Conservation (phyloP, 2,113 vertebrate genomes). For the Cervus canadensis region DNA sequence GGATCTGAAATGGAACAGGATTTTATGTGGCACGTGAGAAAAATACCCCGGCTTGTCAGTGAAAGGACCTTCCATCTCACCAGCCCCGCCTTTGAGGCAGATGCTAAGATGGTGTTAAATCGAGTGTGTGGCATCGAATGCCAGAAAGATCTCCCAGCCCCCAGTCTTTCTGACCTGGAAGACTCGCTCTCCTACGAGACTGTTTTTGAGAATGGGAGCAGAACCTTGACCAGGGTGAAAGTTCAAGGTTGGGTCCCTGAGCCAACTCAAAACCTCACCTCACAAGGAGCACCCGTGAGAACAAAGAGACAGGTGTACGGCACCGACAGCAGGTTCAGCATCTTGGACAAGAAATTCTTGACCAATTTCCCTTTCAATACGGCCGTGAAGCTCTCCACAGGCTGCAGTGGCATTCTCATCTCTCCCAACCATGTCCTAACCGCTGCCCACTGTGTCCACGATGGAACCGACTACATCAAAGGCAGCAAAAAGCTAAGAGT, state of each 20-base stretch:
- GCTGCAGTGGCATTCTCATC: constrained; percentile 93
- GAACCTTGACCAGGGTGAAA: constrained; percentile 89
- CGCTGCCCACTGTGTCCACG: constrained; percentile 94
- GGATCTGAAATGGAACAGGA: constrained; percentile 81
- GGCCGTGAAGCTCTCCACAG: constrained; percentile 94
- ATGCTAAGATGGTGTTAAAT: constrained; percentile 77
- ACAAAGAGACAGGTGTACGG: constrained; percentile 92
- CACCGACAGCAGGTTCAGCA: constrained; percentile 94
- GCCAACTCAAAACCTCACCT: constrained; percentile 38
- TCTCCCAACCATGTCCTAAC: constrained; percentile 95
- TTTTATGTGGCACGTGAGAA: constrained; percentile 90
- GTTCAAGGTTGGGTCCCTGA: constrained; percentile 79
- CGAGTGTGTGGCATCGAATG: constrained; percentile 93
- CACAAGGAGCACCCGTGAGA: constrained; percentile 33
- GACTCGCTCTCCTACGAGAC: constrained; percentile 93
- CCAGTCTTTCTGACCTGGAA: constrained; percentile 88
- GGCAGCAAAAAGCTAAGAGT: constrained; percentile 91
- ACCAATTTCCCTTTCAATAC: constrained; percentile 94
- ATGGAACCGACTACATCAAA: constrained; percentile 91
- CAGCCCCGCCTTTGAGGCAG: constrained; percentile 87
- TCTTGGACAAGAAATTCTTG: constrained; percentile 90
- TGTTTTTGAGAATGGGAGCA: constrained; percentile 92
- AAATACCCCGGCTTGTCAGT: constrained; percentile 87
- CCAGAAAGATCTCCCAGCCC: constrained; percentile 84
- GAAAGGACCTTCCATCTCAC: constrained; percentile 87